Percentiles rank a stretch among this genome's conserved stretches.
Conservation (phyloP, 2,113 vertebrate species). For the Theristicus caerulescens region DNA sequence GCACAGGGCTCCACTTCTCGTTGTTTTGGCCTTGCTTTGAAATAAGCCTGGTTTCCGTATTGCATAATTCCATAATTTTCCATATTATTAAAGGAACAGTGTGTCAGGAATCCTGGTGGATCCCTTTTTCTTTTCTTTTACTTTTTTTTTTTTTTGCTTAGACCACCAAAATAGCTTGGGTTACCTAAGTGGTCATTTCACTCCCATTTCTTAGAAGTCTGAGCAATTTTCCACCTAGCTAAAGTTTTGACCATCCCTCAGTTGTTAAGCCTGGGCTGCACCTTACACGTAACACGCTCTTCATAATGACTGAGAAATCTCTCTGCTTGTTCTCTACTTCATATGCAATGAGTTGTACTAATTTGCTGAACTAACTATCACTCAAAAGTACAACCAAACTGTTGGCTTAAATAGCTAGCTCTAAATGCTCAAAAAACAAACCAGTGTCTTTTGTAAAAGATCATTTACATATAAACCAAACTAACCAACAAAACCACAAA, state of each 20-base stretch:
- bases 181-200: background rate
- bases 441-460: background rate
- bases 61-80: background rate
- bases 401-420: background rate
- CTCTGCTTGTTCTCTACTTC: background rate
- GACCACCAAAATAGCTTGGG: background rate
- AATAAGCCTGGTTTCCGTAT: background rate
- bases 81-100: background rate
- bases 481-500: background rate
- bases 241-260: background rate
- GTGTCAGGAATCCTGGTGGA: background rate
- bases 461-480: background rate
- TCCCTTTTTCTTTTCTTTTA: background rate
- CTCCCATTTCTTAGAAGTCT: background rate
- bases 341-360: background rate
- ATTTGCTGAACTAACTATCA: background rate
- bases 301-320: background rate
- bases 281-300: background rate
- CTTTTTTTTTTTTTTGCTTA: background rate
- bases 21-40: background rate
- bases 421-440: background rate
- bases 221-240: background rate
- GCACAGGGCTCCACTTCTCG: background rate
- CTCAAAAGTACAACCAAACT: constrained; percentile 1
- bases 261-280: background rate